A percentile compares a stretch with the other conserved stretches of the same genome.
Evolutionary conservation across 2,797 vertebrate species (phyloP).

Genomic region (Falco columbarius): DNA sequence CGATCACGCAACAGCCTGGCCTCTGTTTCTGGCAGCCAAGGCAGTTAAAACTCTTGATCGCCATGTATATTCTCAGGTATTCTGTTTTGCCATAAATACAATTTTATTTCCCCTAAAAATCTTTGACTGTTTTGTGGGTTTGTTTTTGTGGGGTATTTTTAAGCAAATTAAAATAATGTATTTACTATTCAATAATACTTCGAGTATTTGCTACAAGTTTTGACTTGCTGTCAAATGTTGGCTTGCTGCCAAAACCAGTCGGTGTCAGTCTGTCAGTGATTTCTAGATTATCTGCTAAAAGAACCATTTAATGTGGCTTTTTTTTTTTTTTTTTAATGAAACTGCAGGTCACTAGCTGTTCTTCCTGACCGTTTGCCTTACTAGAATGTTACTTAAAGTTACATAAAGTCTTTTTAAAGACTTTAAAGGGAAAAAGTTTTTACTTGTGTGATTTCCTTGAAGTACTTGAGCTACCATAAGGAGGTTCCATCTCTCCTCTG

Average conservation of each 20-base stretch:
- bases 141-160: neutral
- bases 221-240: neutral
- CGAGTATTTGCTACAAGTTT: too few species aligned
- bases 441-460: slow-evolving; percentile 53
- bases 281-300: neutral
- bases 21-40: neutral
- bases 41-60: neutral
- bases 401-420: neutral
- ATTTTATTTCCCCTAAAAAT: neutral
- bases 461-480: neutral
- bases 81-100: neutral
- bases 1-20: neutral
- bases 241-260: neutral
- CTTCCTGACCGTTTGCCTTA: slow-evolving; percentile 4
- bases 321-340: neutral
- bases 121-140: neutral
- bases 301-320: neutral
- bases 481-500: slow-evolving; percentile 15
- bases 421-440: slow-evolving; percentile 29
- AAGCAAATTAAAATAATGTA: neutral
- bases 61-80: neutral
- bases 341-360: neutral
- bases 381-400: slow-evolving; percentile 35
- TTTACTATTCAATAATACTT: neutral
- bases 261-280: neutral